Conservation (phyloP, 2,888 invertebrate genomes). For the Biston betularia region DNA sequence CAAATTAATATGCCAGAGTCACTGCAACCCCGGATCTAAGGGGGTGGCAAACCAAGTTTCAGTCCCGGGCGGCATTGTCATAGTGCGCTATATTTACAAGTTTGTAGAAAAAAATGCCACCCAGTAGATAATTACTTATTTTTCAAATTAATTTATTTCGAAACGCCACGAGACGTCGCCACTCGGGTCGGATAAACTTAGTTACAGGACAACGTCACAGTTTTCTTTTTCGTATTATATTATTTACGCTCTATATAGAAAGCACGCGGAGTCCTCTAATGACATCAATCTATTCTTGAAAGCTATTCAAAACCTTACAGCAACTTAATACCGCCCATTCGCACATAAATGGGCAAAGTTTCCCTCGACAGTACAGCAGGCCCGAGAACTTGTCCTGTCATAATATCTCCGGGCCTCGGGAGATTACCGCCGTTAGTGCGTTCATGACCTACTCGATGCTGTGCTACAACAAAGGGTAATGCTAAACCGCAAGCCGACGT, state of each 20-base stretch:
- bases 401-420: conserved; percentile 61
- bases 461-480: conserved; percentile 56
- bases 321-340: conserved; percentile 56
- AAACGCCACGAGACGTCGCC: too few species aligned
- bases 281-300: conserved; percentile 32
- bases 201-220: too few species aligned
- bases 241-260: not conserved
- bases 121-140: too few species aligned
- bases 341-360: conserved; percentile 61
- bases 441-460: conserved; percentile 45
- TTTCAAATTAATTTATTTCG: too few species aligned
- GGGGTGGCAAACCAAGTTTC: too few species aligned
- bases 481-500: conserved; percentile 44
- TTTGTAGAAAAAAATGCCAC: too few species aligned
- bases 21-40: too few species aligned
- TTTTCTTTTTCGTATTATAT: too few species aligned
- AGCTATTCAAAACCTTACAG: conserved; percentile 47
- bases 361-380: conserved; percentile 52
- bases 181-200: too few species aligned
- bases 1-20: too few species aligned
- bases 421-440: conserved; percentile 60
- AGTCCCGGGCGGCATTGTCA: too few species aligned
- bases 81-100: too few species aligned
- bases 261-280: not conserved
- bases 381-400: conserved; percentile 58